These are phyloP conservation scores for Brachyptera putata DNA, from an alignment of 2,888 invertebrate genomes.

Conservation along the genomic window DNA sequence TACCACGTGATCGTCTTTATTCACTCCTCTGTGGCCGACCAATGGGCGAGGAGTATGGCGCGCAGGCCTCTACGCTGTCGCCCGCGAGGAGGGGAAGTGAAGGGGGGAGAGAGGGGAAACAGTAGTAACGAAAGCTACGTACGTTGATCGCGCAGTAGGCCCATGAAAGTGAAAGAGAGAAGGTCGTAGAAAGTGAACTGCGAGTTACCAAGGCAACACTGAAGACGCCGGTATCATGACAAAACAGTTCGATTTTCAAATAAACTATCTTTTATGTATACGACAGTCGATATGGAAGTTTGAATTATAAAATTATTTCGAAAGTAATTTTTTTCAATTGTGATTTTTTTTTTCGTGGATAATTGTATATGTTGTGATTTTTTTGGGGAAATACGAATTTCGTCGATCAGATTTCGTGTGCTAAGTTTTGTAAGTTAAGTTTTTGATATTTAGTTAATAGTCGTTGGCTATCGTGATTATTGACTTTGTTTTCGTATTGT, in stretches of 20 bases:
- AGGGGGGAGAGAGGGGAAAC: neutral
- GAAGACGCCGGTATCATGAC: neutral
- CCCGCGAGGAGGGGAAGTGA: neutral
- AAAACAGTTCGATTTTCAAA: neutral
- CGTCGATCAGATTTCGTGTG: too few species aligned
- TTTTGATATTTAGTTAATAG: too few species aligned
- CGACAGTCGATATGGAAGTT: too few species aligned
- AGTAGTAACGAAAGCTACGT: neutral
- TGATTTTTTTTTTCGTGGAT: too few species aligned
- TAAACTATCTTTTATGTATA: neutral
- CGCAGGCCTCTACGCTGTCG: neutral
- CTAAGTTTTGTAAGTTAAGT: too few species aligned
- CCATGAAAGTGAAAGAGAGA: neutral
- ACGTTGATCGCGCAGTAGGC: neutral
- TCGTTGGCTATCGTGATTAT: too few species aligned
- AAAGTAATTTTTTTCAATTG: too few species aligned
- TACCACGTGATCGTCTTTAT: neutral
- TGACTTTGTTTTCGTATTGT: too few species aligned
- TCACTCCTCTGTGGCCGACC: neutral
- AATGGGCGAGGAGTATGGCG: neutral
- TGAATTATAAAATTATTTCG: too few species aligned
- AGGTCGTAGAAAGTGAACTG: neutral
- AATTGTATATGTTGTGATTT: too few species aligned
- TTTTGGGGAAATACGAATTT: too few species aligned
- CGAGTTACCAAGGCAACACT: neutral